These are phyloP conservation scores for Anguilla pacifica DNA, from an alignment of 2,797 vertebrate species.

Conservation along the genomic window DNA sequence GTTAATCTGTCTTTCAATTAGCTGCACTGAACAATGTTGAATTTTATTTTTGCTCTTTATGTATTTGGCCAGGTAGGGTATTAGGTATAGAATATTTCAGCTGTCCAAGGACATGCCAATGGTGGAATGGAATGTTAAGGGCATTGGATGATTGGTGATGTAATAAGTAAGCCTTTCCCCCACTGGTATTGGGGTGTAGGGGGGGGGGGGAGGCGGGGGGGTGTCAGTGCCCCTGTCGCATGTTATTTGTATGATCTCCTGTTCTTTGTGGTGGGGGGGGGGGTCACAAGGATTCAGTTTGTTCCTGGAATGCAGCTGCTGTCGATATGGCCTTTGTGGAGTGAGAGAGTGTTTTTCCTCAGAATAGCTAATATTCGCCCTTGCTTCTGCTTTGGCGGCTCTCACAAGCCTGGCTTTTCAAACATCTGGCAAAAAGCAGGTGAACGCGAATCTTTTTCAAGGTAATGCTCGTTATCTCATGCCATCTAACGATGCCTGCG, in stretches of 20 bases:
- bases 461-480: not conserved
- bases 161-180: too few species aligned
- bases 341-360: not conserved
- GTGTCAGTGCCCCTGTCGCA: not conserved
- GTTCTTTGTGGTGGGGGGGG: not conserved
- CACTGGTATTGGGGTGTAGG: not conserved
- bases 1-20: not conserved
- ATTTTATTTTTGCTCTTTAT: not conserved
- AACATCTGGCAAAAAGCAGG: not conserved
- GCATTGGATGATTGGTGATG: too few species aligned
- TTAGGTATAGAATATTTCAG: not conserved
- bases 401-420: not conserved
- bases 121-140: too few species aligned
- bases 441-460: not conserved
- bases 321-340: not conserved
- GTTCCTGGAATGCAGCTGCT: not conserved
- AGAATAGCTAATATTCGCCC: not conserved
- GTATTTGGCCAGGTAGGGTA: not conserved
- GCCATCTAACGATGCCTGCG: not conserved
- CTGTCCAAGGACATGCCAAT: not conserved
- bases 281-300: not conserved
- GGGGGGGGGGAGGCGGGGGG: too few species aligned
- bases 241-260: not conserved
- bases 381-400: not conserved
- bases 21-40: not conserved